Evolutionary conservation across 2,113 vertebrate genomes (phyloP), one percentile per base, ranked within the genome.

Genomic region (Notothenia rossii): DNA sequence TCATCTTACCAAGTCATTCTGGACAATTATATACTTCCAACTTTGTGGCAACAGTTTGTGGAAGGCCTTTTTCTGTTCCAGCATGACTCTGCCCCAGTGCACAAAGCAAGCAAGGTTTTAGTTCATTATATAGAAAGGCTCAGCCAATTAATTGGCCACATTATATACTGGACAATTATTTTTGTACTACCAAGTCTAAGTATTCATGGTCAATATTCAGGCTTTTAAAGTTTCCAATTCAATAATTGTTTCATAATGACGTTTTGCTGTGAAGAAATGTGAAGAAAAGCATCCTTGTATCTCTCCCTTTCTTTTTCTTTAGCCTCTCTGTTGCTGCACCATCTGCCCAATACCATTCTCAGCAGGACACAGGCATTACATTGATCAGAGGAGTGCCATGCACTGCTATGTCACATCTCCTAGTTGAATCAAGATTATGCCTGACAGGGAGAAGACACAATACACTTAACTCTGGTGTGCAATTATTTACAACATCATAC

Each of bases 301-400:
- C n/a, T 7, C 3, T 75, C 25, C 20, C 18, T 50, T 29, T 69
- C 14, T 66, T 17, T 79, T 40, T 84, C 67, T 73, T 79, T 53
- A 18, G 55, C 49, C 15, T 67, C 55, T 79, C 43, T 79, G 64
- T 74, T 75, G 50, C 50, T 58, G 22, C 25, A 63, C 59, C 83
- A 76, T 53, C 67, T 71, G 83, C 53, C 50, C 59, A 79, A 63
- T 49, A 78, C 61, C 5, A 63, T 64, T 75, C 81, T 84, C 75
- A 75, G 74, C 71, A 59, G 80, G 73, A 85, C 54, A 33, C 64
- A 64, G 20, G 49, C 73, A 63, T 77, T 29, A 46, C 61, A 67
- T 68, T 84, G 71, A 88, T 86, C 79, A 83, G 64, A 76, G 68
- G 65, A 64, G 53, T 59, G 53, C 64, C 49, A 85, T 81, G 72